Evolutionary conservation across 1,140 invertebrate genomes (phyloP).

Genomic region (Protaetia brevitarsis): DNA sequence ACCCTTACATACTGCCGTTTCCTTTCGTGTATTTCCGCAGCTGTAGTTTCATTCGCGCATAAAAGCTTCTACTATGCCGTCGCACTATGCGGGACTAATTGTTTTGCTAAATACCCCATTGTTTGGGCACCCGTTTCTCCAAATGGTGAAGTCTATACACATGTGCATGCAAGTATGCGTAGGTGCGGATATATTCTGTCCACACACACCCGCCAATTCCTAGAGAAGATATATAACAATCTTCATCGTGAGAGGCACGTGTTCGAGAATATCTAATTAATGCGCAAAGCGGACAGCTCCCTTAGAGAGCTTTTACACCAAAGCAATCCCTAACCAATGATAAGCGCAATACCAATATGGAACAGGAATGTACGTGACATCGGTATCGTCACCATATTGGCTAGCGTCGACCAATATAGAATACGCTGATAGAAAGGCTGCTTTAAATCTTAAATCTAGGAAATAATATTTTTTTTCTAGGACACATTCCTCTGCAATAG

Average conservation of each 20-base stretch:
- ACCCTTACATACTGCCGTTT: not conserved
- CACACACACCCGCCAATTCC: not conserved
- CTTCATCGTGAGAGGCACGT: not conserved
- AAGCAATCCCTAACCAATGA: too few species aligned
- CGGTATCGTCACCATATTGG: too few species aligned
- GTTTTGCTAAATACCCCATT: slow-evolving; percentile 10
- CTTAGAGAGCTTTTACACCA: not conserved
- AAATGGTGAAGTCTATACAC: not conserved
- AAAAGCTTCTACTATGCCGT: not conserved
- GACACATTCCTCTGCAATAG: too few species aligned
- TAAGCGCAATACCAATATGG: too few species aligned
- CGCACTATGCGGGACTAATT: slow-evolving; percentile 10
- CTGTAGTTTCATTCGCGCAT: not conserved
- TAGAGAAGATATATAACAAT: not conserved
- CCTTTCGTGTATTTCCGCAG: not conserved
- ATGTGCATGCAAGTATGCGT: slow-evolving; percentile 2
- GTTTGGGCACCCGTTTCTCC: not conserved
- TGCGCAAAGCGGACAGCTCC: not conserved
- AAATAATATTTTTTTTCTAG: too few species aligned
- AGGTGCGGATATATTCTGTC: not conserved
- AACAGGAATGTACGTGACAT: too few species aligned
- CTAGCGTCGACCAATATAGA: too few species aligned
- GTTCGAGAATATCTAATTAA: not conserved
- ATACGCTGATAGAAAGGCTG: too few species aligned
- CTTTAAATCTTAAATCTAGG: too few species aligned